Base-by-base conservation (phyloP, 1,140 invertebrate species). In the Polyergus mexicanus region DNA sequence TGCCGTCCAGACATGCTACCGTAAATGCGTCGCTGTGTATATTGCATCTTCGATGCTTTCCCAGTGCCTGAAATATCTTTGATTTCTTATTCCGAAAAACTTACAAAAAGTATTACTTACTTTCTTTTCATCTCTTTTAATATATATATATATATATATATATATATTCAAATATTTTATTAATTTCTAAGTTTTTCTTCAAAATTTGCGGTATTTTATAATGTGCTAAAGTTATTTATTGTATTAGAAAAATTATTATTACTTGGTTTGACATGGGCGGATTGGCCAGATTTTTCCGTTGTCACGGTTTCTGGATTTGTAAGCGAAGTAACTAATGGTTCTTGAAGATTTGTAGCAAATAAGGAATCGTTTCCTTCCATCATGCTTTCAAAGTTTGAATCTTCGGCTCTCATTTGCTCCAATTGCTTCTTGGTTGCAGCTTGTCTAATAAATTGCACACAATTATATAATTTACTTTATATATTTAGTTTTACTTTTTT, bases 1-100 rank as follows among this genome's bases (percentile, higher is more conserved):
- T 92, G 94, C 38, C 94, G 91, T 63, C 94, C 96, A 8, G 95
- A 95, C 95, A 96, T 96, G 51, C 94, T 96, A 16, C 96, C 96
- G 84, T 95, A 96, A 63, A 96, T 94, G 65, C 94, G 92, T 47
- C 95, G 92, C 84, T 95, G 93, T 0, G 91, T 84, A 16, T 94
- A 85, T 68, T 94, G 94, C 7, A 93, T 86, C 77, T 93, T 91
- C 0, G 94, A 93, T 0, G 92, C 84, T 89, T 93, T 93, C 32
- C 89, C 92, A 19, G 90, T 62, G 28, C 87, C 93, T 94, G 35
- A 25, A 84, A 71, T 41, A 51, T 63, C 41, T 51, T 77, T 60
- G 54, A 69, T 85, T 80, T 72, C 11, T 78, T 78, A 65, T 51
- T 22, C 0, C 19, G n/a, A n/a, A 41, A 56, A 41, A n/a, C 0